A percentile compares a stretch with the other conserved stretches of the same genome.
phyloP scores from a whole-genome alignment of 2,888 invertebrate species.

The Hirtodrosophila cameraria region DNA sequence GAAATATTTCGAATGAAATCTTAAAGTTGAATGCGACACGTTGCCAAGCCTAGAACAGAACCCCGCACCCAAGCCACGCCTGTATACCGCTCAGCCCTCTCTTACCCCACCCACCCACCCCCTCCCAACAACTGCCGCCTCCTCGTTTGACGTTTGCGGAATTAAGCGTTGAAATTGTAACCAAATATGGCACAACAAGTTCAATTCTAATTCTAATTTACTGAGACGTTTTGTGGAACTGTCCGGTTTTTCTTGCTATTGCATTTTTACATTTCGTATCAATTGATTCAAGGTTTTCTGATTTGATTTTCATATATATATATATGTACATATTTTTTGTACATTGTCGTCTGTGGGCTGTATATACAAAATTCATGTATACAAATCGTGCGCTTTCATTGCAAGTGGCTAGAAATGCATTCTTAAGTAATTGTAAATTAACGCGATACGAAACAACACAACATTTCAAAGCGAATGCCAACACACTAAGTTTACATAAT shows the following conservation, averaged over 20 bases:
- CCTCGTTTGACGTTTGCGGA: constrained; percentile 77
- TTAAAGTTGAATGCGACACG: constrained; percentile 65
- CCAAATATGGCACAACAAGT: constrained; percentile 77
- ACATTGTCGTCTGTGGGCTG: constrained; percentile 15
- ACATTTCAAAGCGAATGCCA: constrained; percentile 37
- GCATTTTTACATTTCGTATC: constrained; percentile 71
- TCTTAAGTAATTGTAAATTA: constrained; percentile 72
- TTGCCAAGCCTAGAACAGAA: constrained; percentile 65
- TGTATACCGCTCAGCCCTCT: neutral
- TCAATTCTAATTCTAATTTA: constrained; percentile 73
- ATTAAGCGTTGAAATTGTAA: constrained; percentile 78
- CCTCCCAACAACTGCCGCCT: neutral
- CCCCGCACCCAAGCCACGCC: constrained; percentile 46
- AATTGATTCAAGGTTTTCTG: constrained; percentile 78
- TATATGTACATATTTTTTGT: constrained; percentile 18
- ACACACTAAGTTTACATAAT: constrained; percentile 11
- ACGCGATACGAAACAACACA: constrained; percentile 36
- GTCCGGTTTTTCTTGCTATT: constrained; percentile 51
- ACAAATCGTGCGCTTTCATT: constrained; percentile 71
- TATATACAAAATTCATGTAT: constrained; percentile 40
- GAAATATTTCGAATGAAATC: constrained; percentile 70
- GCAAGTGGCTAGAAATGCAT: constrained; percentile 67
- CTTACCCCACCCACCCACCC: neutral
- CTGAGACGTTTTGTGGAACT: constrained; percentile 58
- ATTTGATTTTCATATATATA: constrained; percentile 53